A percentile compares a stretch with the other conserved stretches of the same genome.
Conservation (phyloP, 2,888 invertebrate genomes). For the Leptodirus hochenwartii region DNA sequence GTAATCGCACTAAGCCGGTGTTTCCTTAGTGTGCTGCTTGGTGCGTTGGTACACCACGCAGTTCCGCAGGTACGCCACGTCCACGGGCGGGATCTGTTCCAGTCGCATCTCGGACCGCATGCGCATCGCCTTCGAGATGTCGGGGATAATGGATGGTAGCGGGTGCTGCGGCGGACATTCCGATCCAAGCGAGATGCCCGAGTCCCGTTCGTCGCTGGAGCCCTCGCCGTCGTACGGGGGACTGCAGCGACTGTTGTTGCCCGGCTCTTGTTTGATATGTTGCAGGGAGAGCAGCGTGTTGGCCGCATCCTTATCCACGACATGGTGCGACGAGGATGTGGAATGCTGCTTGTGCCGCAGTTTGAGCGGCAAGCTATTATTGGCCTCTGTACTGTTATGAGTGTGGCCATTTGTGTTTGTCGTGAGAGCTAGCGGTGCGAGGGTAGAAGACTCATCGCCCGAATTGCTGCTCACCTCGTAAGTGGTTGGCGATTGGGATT, state of each 20-base stretch:
- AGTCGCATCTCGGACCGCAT: too few species aligned
- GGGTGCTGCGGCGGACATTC: too few species aligned
- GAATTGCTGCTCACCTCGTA: slow-evolving; percentile 63
- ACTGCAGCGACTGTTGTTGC: slow-evolving; percentile 43
- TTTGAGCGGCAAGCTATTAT: slow-evolving; percentile 75
- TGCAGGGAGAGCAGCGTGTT: slow-evolving; percentile 63
- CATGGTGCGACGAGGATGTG: too few species aligned
- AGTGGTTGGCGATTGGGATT: slow-evolving; percentile 50
- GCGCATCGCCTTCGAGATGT: not conserved
- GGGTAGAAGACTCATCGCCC: slow-evolving; percentile 35
- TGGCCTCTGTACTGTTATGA: slow-evolving; percentile 43
- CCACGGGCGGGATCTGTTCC: slow-evolving; percentile 29
- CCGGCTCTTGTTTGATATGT: slow-evolving; percentile 75
- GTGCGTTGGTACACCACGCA: slow-evolving; percentile 83
- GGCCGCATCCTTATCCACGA: slow-evolving; percentile 79
- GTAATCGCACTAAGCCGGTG: too few species aligned
- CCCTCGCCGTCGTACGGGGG: slow-evolving; percentile 81
- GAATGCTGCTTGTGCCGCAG: slow-evolving; percentile 74
- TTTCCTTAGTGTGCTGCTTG: too few species aligned
- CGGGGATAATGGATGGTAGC: slow-evolving; percentile 12
- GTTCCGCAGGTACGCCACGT: slow-evolving; percentile 72
- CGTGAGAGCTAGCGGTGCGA: slow-evolving; percentile 21
- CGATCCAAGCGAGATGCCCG: slow-evolving; percentile 68
- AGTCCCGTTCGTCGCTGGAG: slow-evolving; percentile 78
- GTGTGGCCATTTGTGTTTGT: too few species aligned